Evolutionary conservation across 2,888 invertebrate genomes (phyloP), one percentile per base, ranked within the genome.

Genomic region (Cancer borealis): DNA sequence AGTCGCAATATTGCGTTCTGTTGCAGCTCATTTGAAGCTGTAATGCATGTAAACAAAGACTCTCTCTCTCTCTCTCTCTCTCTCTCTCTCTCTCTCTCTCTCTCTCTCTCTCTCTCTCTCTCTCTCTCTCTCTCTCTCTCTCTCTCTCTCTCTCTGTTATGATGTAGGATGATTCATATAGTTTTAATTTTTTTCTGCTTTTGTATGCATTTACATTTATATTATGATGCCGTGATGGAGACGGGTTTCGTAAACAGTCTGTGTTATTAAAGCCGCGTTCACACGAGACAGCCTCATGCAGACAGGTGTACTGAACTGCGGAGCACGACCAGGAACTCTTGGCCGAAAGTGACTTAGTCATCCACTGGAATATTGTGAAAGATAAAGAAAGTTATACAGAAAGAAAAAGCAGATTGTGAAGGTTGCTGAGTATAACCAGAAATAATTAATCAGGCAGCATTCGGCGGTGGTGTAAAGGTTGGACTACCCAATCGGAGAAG

Each of bases 41-140:
- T 30, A 90, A 39, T 46, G 21, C 47, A 92, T 79, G 79, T 79
- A 92, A 73, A 92, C 92, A 92, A 73, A 92, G 79, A 46, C n/a
- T 39, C 45, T 47, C 66, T 39, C 87, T 39, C 92, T 26, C 92
- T 60, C 73, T 73, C 84, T 47, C 92, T 45, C 92, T 54, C 60
- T 91, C 90, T 26, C 66, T 45, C 66, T 66, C 47, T 84, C 84
- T 92, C 84, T 84, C 49, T 79, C 79, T 45, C 79, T 84, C 79
- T 79, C 79, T 92, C 79, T 14, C 46, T 60, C 60, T 54, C 54
- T 54, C 54, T 54, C 54, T 54, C 54, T 54, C 54, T 54, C 54
- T 54, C 49, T 49, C 49, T 49, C 49, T 49, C n/a, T n/a, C n/a
- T n/a, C n/a, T n/a, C n/a, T n/a, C n/a, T n/a, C n/a, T n/a, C n/a